Base-by-base conservation (phyloP, 2,888 invertebrate species). In the Galerucella calmariensis region DNA sequence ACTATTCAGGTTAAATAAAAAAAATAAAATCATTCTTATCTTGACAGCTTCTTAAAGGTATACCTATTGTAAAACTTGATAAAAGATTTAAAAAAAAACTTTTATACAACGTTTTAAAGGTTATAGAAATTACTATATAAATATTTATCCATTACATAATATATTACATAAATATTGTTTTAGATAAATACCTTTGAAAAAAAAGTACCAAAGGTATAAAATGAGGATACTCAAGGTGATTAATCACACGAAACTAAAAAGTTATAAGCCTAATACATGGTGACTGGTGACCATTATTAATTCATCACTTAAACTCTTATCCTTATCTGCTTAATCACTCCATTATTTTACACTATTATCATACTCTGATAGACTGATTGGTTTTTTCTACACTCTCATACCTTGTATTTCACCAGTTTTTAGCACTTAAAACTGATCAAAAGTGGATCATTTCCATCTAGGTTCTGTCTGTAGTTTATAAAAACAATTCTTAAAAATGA, bases 261-360 rank as follows among this genome's bases (percentile, higher is more conserved):
- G 46, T 48, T 4, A 6, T 3, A 2, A 16, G 41, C 63, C 11
- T 46, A 9, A 48, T 12, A 66, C 12, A 8, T 8, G 48, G 48
- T 66, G 65, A 66, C 65, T 8, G 48, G 48, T 66, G 65, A 66
- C 65, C 46, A 48, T 66, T 66, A 63, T 35, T n/a, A 66, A 16
- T 66, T 66, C 48, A 66, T 27, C 46, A 66, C 9, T 35, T 48
- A 51, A 51, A 66, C 14, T 35, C 65, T 66, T 65, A 65, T 65
- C 65, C 56, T 56, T 20, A 56, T 20, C n/a, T 56, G 20, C 20
- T 20, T 56, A 56, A 56, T 56, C 16, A 56, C 48, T 48, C 14
- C 12, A 48, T 20, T 20, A 56, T 56, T 56, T 56, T n/a, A 16
- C 9, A 16, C 9, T 16, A 9, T 16, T 56, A 16, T 10, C 20